A percentile compares a stretch with the other conserved stretches of the same genome.
phyloP scores from a whole-genome alignment of 2,888 invertebrate genomes.

The Cordylochernes scorpioides region DNA sequence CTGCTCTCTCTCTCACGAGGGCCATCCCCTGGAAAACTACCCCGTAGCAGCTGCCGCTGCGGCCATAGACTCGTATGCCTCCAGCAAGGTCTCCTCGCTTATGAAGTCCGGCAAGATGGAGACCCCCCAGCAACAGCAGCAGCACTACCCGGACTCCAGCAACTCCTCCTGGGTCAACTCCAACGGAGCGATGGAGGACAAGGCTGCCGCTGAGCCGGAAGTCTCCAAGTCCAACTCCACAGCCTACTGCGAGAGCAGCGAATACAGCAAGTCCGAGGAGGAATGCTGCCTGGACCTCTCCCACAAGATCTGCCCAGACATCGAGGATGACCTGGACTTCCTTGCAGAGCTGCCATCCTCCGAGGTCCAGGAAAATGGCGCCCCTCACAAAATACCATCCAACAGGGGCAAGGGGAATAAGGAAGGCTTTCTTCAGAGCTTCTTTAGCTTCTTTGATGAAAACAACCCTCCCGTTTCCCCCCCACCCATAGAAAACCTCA shows the following conservation, averaged over 20 bases:
- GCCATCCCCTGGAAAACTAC: too few species aligned
- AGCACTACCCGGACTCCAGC: too few species aligned
- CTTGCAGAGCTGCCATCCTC: constrained; percentile 9
- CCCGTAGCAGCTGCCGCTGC: too few species aligned
- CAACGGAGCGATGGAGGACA: too few species aligned
- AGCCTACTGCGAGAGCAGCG: neutral
- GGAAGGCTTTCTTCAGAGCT: constrained; percentile 10
- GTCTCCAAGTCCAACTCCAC: neutral
- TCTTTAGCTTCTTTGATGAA: constrained; percentile 9
- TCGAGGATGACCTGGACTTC: constrained; percentile 12
- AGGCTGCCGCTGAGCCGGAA: neutral
- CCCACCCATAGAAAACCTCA: too few species aligned
- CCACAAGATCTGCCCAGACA: constrained; percentile 1
- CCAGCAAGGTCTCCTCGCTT: too few species aligned
- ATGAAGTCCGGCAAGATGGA: too few species aligned
- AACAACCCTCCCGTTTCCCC: too few species aligned
- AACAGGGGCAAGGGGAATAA: constrained; percentile 7
- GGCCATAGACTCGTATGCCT: neutral
- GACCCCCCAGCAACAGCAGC: too few species aligned
- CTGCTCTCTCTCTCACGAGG: too few species aligned
- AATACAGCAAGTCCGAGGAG: neutral
- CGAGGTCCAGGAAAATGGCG: constrained; percentile 8
- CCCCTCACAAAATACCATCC: constrained; percentile 8
- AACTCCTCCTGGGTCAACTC: too few species aligned
- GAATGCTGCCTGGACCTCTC: neutral